phyloP scores from a whole-genome alignment of 2,888 invertebrate species.

The Scaptomyza polygonia region DNA sequence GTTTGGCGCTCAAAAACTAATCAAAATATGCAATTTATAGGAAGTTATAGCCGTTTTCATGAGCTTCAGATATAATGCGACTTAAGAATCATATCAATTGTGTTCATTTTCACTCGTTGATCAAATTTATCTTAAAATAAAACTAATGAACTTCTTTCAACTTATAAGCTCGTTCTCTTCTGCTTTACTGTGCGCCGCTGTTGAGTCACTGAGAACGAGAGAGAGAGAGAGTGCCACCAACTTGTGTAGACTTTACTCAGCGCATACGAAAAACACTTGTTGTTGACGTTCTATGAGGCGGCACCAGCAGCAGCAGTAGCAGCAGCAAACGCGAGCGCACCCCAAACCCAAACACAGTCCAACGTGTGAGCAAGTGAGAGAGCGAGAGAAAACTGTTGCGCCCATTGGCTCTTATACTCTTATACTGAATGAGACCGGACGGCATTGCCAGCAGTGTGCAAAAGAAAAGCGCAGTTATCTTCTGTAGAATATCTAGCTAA shows the following conservation, averaged over 20 bases:
- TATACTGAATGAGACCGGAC: constrained; percentile 24
- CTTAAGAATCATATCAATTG: background rate
- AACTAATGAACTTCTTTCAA: background rate
- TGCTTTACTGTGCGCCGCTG: constrained; percentile 28
- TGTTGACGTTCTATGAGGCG: constrained; percentile 57
- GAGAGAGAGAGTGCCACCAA: constrained; percentile 13
- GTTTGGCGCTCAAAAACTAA: background rate
- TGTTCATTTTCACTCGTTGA: background rate
- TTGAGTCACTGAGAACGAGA: constrained; percentile 29
- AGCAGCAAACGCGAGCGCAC: constrained; percentile 46
- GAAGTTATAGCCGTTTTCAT: no score
- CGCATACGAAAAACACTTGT: constrained; percentile 67
- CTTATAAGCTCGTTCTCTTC: background rate
- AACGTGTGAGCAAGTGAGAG: constrained; percentile 15
- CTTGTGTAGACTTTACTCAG: constrained; percentile 48
- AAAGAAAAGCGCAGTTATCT: constrained; percentile 72
- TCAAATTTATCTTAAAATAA: background rate
- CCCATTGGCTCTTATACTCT: constrained; percentile 44
- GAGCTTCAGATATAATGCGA: background rate
- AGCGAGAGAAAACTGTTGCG: constrained; percentile 56
- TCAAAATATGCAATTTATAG: background rate
- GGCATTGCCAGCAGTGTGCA: constrained; percentile 53
- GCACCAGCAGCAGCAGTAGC: background rate
- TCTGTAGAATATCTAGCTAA: constrained; percentile 62
- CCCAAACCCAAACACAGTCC: constrained; percentile 37